These are phyloP conservation scores for Gasteruption jaculator DNA, from an alignment of 2,888 invertebrate species.

Conservation along the genomic window DNA sequence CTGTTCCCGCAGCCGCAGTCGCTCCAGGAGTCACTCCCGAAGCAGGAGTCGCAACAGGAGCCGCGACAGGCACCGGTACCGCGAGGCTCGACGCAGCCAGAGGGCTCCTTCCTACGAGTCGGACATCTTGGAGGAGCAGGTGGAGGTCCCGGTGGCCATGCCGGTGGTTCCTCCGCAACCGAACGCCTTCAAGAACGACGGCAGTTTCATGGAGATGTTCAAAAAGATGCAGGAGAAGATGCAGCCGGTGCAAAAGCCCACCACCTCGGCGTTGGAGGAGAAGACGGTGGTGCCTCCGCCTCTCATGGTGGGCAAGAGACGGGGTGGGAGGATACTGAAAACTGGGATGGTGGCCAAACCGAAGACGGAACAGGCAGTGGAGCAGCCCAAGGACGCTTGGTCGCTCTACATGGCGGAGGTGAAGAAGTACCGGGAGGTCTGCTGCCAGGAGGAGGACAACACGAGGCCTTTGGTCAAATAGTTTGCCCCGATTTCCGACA, in stretches of 20 bases:
- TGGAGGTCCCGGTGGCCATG: conserved; percentile 22
- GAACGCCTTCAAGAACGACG: conserved; percentile 82
- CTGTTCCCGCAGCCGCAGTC: conserved; percentile 32
- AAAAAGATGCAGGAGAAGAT: conserved; percentile 76
- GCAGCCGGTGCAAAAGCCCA: conserved; percentile 43
- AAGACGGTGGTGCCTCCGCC: conserved; percentile 54
- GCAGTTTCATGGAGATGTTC: conserved; percentile 86
- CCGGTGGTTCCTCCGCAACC: conserved; percentile 48
- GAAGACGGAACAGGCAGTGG: conserved; percentile 63
- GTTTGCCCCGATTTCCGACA: conserved; percentile 28
- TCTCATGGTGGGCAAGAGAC: conserved; percentile 71
- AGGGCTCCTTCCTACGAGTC: conserved; percentile 42
- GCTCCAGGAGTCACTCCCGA: conserved; percentile 37
- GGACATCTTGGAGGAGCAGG: conserved; percentile 31
- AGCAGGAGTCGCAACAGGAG: conserved; percentile 44
- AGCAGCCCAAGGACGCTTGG: conserved; percentile 83
- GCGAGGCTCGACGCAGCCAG: conserved; percentile 36
- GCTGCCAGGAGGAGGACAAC: conserved; percentile 88
- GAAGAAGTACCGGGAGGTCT: conserved; percentile 85
- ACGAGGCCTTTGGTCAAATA: conserved; percentile 88
- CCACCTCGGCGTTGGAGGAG: conserved; percentile 46
- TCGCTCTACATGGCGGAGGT: conserved; percentile 91
- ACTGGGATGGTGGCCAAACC: conserved; percentile 87
- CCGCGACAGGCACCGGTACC: conserved; percentile 34
- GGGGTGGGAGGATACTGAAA: conserved; percentile 82